Evolutionary conservation across 1,140 invertebrate genomes (phyloP).

Genomic region (Heliconius himera): DNA sequence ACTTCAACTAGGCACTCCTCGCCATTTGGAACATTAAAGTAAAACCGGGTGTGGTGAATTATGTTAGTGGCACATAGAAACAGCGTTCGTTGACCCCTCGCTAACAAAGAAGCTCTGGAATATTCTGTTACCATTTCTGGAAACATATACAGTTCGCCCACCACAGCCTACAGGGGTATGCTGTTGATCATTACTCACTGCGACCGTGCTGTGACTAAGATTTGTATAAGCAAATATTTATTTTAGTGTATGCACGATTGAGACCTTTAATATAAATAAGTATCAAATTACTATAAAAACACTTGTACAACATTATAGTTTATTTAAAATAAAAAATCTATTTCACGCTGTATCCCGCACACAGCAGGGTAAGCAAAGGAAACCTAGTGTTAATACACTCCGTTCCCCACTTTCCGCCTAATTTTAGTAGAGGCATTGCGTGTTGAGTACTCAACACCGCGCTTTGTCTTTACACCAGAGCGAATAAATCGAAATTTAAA

Average conservation of each 20-base stretch:
- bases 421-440: too few species aligned
- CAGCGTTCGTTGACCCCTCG: constrained; percentile 18
- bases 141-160: constrained; percentile 56
- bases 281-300: not conserved
- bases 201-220: constrained; percentile 63
- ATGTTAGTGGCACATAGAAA: constrained; percentile 18
- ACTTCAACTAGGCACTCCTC: not conserved
- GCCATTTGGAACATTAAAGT: constrained; percentile 1
- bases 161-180: constrained; percentile 62
- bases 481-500: too few species aligned
- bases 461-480: too few species aligned
- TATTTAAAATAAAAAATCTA: not conserved
- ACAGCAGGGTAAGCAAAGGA: too few species aligned
- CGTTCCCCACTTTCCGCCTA: too few species aligned
- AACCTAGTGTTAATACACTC: too few species aligned
- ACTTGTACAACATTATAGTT: not conserved
- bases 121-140: constrained; percentile 65
- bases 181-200: constrained; percentile 65
- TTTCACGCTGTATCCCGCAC: too few species aligned
- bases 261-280: not conserved
- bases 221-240: constrained; percentile 39
- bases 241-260: constrained; percentile 10
- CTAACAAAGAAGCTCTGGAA: constrained; percentile 51
- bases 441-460: too few species aligned
- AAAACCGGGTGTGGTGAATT: constrained; percentile 1